Base-by-base conservation (phyloP, 2,797 vertebrate genomes). In the Sebastes iracundus region DNA sequence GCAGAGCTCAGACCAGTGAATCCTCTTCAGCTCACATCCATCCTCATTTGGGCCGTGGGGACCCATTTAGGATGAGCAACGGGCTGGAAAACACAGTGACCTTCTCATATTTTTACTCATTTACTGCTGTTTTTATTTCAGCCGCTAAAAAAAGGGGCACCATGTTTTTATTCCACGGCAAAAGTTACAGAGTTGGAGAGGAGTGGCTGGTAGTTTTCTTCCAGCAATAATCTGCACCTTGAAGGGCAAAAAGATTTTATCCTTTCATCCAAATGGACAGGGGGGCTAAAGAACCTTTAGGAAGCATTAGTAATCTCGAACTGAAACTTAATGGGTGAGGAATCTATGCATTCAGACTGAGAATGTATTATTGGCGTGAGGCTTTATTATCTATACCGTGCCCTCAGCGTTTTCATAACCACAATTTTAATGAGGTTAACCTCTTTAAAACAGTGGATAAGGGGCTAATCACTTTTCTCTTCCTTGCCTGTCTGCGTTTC, bases 71-170 rank as follows among this genome's bases (percentile, higher is more conserved):
- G 85, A 90, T 77, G 91, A 90, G 90, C 92, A 93, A 85, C 80
- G 79, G 86, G 65, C 92, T 88, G 89, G 87, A 92, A 94, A 94
- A 90, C 86, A 92, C 82, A 78, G 85, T 92, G 92, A 93, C 92
- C 93, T 94, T 94, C 91, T 93, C 72, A 92, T 89, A 83, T 92
- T 89, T 64, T 88, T 81, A 91, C 84, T 91, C 88, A 87, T 93
- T 90, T 90, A 87, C 73, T 84, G 74, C 79, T 88, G 82, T 85
- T 93, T 93, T 89, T 85, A 82, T 91, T 91, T 70, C 58, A 72
- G 77, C 35, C 72, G 64, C 76, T 86, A 80, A 89, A 81, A 85
- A 76, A 52, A 52, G 0, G 3, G 72, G 23, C 20, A 3, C 53
- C 25, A 5, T 83, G 77, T 90, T 90, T 89, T 88, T 64, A 80